These are phyloP conservation scores for Cataglyphis altisquamis DNA, from an alignment of 2,888 invertebrate genomes.

Conservation along the genomic window DNA sequence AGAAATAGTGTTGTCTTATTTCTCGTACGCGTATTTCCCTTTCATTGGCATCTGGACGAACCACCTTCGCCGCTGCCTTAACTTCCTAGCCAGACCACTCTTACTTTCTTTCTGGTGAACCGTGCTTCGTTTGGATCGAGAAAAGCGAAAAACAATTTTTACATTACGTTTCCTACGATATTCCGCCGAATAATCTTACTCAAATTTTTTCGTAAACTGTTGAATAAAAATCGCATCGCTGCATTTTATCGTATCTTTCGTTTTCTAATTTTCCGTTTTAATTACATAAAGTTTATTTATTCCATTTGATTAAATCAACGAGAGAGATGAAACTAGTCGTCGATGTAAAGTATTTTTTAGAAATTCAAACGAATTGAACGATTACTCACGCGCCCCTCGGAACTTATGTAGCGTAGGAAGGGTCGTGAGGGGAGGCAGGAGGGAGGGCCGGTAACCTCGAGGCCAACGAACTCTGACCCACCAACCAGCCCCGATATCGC, in stretches of 20 bases:
- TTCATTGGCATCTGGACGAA: conserved; percentile 83
- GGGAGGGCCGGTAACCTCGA: conserved; percentile 69
- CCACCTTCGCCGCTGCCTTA: conserved; percentile 75
- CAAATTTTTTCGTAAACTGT: background rate
- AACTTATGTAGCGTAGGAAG: conserved; percentile 60
- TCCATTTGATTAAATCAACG: conserved; percentile 20
- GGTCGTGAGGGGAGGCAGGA: conserved; percentile 43
- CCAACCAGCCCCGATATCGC: conserved; percentile 78
- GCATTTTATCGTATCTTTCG: background rate
- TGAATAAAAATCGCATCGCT: conserved; percentile 1
- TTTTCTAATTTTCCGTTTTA: too few relatives aligned
- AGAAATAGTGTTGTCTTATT: conserved; percentile 58
- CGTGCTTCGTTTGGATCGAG: conserved; percentile 58
- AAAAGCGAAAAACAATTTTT: conserved; percentile 20
- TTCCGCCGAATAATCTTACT: background rate
- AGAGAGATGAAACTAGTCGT: background rate
- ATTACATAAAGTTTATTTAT: background rate
- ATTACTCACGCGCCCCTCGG: conserved; percentile 69
- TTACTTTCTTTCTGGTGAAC: conserved; percentile 79
- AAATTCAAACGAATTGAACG: conserved; percentile 73
- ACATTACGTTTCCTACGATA: background rate
- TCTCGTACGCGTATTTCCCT: conserved; percentile 77
- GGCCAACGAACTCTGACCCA: conserved; percentile 85
- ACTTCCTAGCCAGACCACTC: conserved; percentile 81
- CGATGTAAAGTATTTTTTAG: conserved; percentile 66